Base-by-base conservation (phyloP, 2,113 vertebrate species). In the Potamarius usumacintae region DNA sequence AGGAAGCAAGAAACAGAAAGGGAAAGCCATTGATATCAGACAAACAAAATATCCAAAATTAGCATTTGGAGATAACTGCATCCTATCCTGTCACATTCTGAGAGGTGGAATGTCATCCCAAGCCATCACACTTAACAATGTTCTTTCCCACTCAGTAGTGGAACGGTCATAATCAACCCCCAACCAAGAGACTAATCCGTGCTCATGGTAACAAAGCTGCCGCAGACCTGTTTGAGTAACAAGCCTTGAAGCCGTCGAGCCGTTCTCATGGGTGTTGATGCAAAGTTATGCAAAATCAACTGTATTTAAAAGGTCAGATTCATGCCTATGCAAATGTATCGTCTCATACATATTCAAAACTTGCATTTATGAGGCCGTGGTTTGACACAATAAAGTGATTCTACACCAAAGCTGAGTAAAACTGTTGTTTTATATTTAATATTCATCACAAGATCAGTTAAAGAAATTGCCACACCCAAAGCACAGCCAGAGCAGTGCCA, bases 231-330 rank as follows among this genome's bases (percentile, higher is more conserved):
- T 63, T 77, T 42, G n/a, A 63, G 71, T n/a, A 76, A 74, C 55
- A 60, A 74, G 83, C 69, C 30, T 17, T n/a, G 42, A 7, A 53
- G 53, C 55, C 2, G 15, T 71, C 55, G 53, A 87, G 86, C 12
- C 17, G 11, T 57, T 69, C 63, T 72, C 34, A 42, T 60, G 80
- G 60, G 63, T n/a, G 62, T 85, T 42, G 84, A 87, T 77, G 85
- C 82, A 88, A 82, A 87, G 60, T 80, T 89, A 83, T 57, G 71
- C 84, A 60, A 87, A 89, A 88, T 74, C 12, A 27, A 77, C 87
- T 5, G 62, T 63, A 83, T 53, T 69, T 85, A 63, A 90, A 86
- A 89, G 84, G 88, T 90, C 88, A 90, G 25, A 67, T 50, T 25
- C 86, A 77, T 86, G 85, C 79, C 34, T 58, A 84, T 89, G 63